Base-by-base conservation (phyloP, 1,140 invertebrate genomes). In the Pachyrhynchus sulphureomaculatus region DNA sequence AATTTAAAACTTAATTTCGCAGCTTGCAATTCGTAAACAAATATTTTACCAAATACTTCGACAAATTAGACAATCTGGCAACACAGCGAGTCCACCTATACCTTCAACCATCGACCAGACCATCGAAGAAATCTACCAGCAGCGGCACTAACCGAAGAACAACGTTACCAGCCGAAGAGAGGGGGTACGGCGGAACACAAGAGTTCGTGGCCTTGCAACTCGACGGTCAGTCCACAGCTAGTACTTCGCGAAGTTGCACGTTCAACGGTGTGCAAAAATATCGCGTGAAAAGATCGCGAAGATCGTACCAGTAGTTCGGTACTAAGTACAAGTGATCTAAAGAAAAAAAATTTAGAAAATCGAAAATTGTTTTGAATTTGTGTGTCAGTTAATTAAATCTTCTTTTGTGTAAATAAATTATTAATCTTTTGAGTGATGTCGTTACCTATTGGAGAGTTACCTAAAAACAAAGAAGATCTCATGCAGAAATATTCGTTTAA, bases 151-250 rank as follows among this genome's bases (percentile, higher is more conserved):
- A 53, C 37, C 37, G 49, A 49, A 48, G 33, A 41, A 59, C 57
- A 59, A 42, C 45, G 39, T 34, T 29, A 47, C 49, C 32, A 42
- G 47, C 26, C 26, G 26, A 29, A 29, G 49, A 52, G 37, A 54
- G 51, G 53, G 53, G 60, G 60, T 39, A 62, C 42, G 24, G 29
- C 15, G 42, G 29, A 39, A 26, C 60, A 10, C 21, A 55, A 54
- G 54, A 54, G 44, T 62, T 45, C 60, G 60, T 62, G 60, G 51
- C 60, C 60, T 62, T 62, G 52, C 62, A 51, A 47, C 47, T 26
- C 17, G 57, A 41, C 36, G 63, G 34, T 47, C 57, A 54, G 51
- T 51, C 21, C 37, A 39, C 60, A 24, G 18, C 59, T 52, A 62
- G 45, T 49, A 62, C 23, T 41, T 15, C 24, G 9, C 18, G n/a